Evolutionary conservation across 1,140 invertebrate genomes (phyloP).

Genomic region (Apis dorsata): DNA sequence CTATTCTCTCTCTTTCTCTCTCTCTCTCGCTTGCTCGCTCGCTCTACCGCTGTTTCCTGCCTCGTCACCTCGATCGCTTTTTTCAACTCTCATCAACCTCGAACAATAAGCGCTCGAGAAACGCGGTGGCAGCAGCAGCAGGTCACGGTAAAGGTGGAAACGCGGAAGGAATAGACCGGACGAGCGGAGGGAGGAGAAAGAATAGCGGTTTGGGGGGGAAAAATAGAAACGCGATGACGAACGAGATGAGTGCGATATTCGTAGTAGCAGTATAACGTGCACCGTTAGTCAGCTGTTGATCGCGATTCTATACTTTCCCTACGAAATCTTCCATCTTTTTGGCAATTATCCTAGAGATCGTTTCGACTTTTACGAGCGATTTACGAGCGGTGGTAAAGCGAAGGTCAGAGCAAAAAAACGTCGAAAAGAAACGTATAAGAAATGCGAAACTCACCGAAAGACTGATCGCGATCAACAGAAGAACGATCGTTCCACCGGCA

Average conservation of each 20-base stretch:
- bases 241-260: background rate
- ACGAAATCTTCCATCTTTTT: background rate
- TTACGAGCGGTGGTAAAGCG: too few relatives aligned
- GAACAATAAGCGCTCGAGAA: conserved; percentile 63
- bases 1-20: background rate
- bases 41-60: background rate
- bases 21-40: background rate
- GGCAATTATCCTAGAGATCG: background rate
- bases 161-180: background rate
- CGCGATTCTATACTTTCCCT: too few relatives aligned
- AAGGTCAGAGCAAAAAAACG: too few relatives aligned
- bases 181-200: background rate
- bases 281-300: background rate
- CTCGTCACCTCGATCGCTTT: conserved; percentile 24
- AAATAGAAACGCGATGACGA: background rate
- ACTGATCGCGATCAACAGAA: conserved; percentile 39
- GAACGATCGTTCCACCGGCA: conserved; percentile 25
- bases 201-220: background rate
- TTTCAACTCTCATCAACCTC: conserved; percentile 65
- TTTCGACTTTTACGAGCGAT: background rate
- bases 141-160: background rate
- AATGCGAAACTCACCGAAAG: conserved; percentile 46
- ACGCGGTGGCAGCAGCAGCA: background rate
- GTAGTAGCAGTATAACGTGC: background rate
- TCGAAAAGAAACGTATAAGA: too few relatives aligned